Conservation (phyloP, 1,140 invertebrate genomes). For the Ditylenchus dipsaci region DNA sequence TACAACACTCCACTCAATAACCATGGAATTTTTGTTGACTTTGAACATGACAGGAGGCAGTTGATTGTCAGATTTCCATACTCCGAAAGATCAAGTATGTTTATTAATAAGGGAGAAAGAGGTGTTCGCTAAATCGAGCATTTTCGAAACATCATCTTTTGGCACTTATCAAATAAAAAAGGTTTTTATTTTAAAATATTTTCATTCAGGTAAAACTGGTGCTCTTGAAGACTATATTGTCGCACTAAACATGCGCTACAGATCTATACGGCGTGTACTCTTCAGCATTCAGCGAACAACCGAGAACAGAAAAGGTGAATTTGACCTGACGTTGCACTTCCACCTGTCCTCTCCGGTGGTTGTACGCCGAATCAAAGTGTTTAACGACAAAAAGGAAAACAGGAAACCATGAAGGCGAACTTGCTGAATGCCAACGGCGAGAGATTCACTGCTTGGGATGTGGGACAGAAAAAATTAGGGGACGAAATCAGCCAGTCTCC, state of each 20-base stretch:
- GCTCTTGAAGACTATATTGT: no score
- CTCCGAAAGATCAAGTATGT: constrained; percentile 15
- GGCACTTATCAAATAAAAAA: no score
- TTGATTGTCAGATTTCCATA: constrained; percentile 26
- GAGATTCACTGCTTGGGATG: constrained; percentile 17
- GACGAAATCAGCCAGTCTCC: constrained; percentile 16
- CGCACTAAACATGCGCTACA: constrained; percentile 18
- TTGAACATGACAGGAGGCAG: constrained; percentile 24
- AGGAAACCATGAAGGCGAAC: constrained; percentile 6
- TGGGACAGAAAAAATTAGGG: not conserved
- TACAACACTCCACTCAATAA: not conserved
- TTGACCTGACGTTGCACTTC: constrained; percentile 20
- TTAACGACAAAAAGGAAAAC: not conserved
- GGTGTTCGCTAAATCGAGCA: no score
- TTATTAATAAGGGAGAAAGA: no score
- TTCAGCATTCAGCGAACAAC: constrained; percentile 1
- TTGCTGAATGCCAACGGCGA: constrained; percentile 23
- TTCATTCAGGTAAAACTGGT: no score
- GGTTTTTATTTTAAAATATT: no score
- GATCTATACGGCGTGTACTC: constrained; percentile 16
- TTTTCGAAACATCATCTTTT: not conserved
- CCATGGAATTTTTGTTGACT: constrained; percentile 21
- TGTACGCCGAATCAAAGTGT: constrained; percentile 16
- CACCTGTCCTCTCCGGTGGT: constrained; percentile 18
- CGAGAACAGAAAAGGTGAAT: not conserved